Conservation (phyloP, 2,888 invertebrate species). For the Drosophila monieri region DNA sequence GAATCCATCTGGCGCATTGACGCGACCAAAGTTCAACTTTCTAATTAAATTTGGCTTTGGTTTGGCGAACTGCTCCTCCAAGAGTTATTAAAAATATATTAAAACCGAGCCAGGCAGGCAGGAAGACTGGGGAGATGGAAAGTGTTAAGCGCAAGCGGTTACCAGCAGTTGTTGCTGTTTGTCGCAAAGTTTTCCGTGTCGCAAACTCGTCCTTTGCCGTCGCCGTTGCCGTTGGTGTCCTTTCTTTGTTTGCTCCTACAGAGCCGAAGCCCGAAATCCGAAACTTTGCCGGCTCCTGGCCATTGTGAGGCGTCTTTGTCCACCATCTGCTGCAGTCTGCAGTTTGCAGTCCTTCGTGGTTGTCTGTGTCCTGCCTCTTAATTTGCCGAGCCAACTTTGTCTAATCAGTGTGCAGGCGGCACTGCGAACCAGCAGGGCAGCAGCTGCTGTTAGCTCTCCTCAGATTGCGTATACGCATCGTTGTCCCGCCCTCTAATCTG, state of each 20-base stretch:
- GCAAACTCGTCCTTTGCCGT: constrained; percentile 50
- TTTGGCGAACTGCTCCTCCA: background rate
- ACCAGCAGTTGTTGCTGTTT: constrained; percentile 55
- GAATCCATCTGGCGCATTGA: constrained; percentile 22
- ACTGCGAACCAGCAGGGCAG: background rate
- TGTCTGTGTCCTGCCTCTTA: constrained; percentile 31
- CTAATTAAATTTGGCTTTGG: constrained; percentile 53
- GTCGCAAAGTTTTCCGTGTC: constrained; percentile 44
- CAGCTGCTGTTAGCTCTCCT: constrained; percentile 31
- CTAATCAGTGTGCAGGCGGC: constrained; percentile 30
- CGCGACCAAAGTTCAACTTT: constrained; percentile 32
- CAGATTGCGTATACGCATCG: constrained; percentile 32
- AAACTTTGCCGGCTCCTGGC: constrained; percentile 33
- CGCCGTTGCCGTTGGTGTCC: constrained; percentile 11
- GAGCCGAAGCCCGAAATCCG: background rate
- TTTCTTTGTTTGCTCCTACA: background rate
- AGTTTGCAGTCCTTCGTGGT: constrained; percentile 26
- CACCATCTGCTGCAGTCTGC: constrained; percentile 27
- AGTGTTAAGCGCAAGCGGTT: constrained; percentile 61
- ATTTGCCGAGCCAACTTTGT: constrained; percentile 40
- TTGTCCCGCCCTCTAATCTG: background rate
- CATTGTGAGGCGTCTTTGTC: constrained; percentile 29
- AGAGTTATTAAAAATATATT: constrained; percentile 63
- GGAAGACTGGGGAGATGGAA: constrained; percentile 3
- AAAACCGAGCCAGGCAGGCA: constrained; percentile 23